Conservation (phyloP, 2,113 vertebrate genomes). For the Aldabrachelys gigantea region DNA sequence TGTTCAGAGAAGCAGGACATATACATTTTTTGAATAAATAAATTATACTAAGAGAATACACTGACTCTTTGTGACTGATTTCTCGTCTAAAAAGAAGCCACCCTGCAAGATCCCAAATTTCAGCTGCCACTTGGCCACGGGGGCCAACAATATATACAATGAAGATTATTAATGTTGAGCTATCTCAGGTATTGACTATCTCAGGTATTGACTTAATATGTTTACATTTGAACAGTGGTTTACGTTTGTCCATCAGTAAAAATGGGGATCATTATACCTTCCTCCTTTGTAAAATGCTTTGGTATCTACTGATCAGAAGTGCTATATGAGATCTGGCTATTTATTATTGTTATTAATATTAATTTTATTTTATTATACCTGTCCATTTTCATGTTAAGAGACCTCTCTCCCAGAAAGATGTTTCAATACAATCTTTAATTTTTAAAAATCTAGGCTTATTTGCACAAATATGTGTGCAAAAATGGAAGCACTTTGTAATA, state of each 20-base stretch:
- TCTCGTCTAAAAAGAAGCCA: background rate
- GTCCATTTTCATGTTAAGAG: background rate
- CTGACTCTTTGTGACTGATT: rapidly evolving
- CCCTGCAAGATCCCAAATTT: background rate
- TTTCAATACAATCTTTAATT: background rate
- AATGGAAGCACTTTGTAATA: background rate
- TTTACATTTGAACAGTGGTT: background rate
- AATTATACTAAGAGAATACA: rapidly evolving
- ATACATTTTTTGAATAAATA: background rate
- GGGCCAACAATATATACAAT: background rate
- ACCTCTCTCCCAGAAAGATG: background rate
- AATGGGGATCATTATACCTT: background rate
- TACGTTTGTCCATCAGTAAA: background rate
- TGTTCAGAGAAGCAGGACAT: rapidly evolving
- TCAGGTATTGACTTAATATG: background rate
- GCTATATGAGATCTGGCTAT: background rate
- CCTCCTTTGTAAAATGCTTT: background rate
- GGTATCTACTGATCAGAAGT: background rate
- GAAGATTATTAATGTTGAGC: rapidly evolving
- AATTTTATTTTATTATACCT: background rate
- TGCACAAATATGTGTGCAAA: background rate
- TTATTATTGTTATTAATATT: background rate
- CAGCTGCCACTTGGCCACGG: background rate
- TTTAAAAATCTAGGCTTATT: background rate
- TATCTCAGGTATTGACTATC: background rate